Base-by-base conservation (phyloP, 2,797 vertebrate genomes). In the Caiman crocodilus region DNA sequence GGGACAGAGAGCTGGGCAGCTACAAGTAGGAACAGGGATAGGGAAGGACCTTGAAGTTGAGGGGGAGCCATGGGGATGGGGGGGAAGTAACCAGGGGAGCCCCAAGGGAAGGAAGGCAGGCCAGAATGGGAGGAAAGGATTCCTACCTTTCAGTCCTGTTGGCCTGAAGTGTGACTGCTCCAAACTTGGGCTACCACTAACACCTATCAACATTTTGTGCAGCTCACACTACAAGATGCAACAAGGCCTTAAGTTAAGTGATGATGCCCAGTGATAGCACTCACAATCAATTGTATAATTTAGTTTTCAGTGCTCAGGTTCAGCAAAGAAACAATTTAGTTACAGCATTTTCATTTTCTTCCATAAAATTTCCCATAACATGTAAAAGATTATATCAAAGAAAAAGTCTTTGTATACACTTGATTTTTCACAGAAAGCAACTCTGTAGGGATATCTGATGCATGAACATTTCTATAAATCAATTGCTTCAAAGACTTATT, bases 171-270 rank as follows among this genome's bases (percentile, higher is more conserved):
- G 42, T 50, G 42, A 50, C 42, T 50, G 42, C 42, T 50, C 42
- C 42, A 50, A 50, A 11, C 42, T 50, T 50, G 42, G 10, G 9
- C 42, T 50, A 50, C 42, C 42, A 50, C 42, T 50, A 50, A 50
- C 42, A 50, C 42, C 42, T 10, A 50, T 50, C 42, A 50, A 50
- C 42, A 50, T 50, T 10, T 10, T 50, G 42, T 50, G 42, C 42
- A 50, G 42, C 42, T 50, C 42, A 50, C 42, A 50, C 42, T 50
- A 50, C 42, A 50, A 50, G 85, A 32, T 75, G 71, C 57, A 90
- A n/a, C 6, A 65, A 55, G 12, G 64, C 90, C 95, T 96, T 92
- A 96, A 95, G 91, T 87, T 55, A 76, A 96, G 94, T 76, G 23
- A 79, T 21, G 56, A 81, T 14, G 58, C 77, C 94, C 92, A 92